Conservation (phyloP, 2,888 invertebrate genomes). For the Nowickia ferox region DNA sequence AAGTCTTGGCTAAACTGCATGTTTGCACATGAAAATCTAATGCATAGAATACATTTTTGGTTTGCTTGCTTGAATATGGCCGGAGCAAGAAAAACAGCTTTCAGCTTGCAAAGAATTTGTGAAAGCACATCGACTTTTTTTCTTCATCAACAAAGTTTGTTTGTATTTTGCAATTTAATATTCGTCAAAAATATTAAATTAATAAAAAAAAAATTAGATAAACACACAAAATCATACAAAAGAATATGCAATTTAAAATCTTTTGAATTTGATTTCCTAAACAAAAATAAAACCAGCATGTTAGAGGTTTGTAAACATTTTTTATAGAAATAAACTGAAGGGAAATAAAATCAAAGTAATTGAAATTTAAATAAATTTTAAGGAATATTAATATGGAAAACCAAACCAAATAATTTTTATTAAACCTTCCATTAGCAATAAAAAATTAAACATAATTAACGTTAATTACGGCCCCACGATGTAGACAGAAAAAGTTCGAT, state of each 20-base stretch:
- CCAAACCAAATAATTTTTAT: not conserved
- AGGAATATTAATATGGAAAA: not conserved
- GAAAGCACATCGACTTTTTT: conserved; percentile 6
- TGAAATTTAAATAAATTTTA: not conserved
- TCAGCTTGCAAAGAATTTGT: not conserved
- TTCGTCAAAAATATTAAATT: conserved; percentile 7
- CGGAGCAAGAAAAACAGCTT: not conserved
- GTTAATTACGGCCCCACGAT: no score
- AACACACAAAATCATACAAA: conserved; percentile 8
- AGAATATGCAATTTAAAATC: conserved; percentile 47
- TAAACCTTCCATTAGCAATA: not conserved
- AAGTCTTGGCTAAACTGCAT: conserved; percentile 40
- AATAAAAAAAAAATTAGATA: conserved; percentile 11
- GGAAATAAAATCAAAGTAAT: not conserved
- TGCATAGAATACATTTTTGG: conserved; percentile 21
- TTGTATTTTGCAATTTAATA: conserved; percentile 53
- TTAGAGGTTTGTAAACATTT: conserved; percentile 35
- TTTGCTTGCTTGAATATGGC: not conserved
- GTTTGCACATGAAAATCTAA: conserved; percentile 44
- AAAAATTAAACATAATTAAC: no score
- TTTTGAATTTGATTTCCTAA: conserved; percentile 38
- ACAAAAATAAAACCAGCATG: not conserved
- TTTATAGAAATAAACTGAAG: not conserved
- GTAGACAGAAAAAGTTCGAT: no score
- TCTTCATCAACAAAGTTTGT: conserved; percentile 6